These are phyloP conservation scores for Porites rus DNA, from an alignment of 92 coral and sea anemone genomes.

Conservation along the genomic window DNA sequence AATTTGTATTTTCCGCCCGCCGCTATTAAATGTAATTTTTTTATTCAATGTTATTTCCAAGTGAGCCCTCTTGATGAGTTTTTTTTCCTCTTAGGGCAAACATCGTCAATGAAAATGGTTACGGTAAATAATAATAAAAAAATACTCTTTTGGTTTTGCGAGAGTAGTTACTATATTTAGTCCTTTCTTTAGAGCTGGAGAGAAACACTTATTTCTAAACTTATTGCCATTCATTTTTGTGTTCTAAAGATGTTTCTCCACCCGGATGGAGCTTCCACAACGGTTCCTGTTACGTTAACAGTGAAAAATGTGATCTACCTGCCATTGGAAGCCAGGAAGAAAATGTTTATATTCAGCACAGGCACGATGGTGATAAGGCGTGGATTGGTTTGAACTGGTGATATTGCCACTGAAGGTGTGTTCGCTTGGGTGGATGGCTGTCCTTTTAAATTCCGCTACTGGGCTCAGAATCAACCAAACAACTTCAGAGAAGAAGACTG, in stretches of 20 bases:
- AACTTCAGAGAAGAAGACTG: slow-evolving; percentile 58
- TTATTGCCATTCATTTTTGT: neutral
- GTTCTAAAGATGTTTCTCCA: slow-evolving; percentile 59
- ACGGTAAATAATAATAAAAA: too few relatives aligned
- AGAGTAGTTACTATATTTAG: too few relatives aligned
- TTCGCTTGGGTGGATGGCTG: slow-evolving; percentile 53
- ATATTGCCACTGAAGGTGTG: slow-evolving; percentile 41
- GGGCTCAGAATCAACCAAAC: slow-evolving; percentile 65
- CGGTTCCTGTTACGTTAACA: slow-evolving; percentile 72
- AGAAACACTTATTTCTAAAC: neutral
- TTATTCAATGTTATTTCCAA: too few relatives aligned
- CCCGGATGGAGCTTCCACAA: slow-evolving; percentile 72
- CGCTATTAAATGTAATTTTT: too few relatives aligned
- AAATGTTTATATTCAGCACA: slow-evolving; percentile 68
- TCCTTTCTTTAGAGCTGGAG: too few relatives aligned
- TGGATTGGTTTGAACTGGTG: slow-evolving; percentile 72
- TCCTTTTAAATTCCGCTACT: slow-evolving; percentile 44
- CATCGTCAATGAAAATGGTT: too few relatives aligned
- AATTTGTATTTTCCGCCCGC: too few relatives aligned
- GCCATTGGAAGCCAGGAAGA: slow-evolving; percentile 55
- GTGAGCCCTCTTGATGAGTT: too few relatives aligned
- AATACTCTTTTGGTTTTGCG: too few relatives aligned
- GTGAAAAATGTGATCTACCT: slow-evolving; percentile 55
- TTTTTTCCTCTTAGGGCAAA: too few relatives aligned
- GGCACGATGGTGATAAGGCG: slow-evolving; percentile 58